Percentiles rank a stretch among this genome's conserved stretches.
Evolutionary conservation across 2,113 vertebrate genomes (phyloP).

Genomic region (Oceanodroma tethys): DNA sequence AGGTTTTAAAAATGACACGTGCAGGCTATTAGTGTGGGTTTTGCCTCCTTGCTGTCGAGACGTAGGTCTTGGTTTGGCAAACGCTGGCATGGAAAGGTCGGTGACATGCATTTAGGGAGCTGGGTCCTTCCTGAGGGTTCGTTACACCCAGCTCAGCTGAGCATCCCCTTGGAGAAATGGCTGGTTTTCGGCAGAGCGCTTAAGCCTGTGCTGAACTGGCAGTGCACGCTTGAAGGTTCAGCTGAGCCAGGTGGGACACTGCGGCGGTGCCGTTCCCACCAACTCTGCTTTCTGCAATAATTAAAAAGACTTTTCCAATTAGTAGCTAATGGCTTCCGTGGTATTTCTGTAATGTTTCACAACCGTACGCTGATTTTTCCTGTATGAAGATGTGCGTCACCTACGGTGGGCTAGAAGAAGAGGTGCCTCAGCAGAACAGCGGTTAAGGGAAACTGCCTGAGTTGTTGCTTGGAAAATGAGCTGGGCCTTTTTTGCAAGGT

Average conservation of each 20-base stretch:
- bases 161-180: neutral
- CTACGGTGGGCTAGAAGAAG: neutral
- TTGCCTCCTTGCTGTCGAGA: neutral
- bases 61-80: neutral
- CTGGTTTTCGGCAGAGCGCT: neutral
- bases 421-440: neutral
- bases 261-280: neutral
- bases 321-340: neutral
- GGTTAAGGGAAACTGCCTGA: neutral
- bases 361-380: neutral
- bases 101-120: neutral
- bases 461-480: neutral
- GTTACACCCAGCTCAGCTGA: neutral
- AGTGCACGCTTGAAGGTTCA: neutral
- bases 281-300: constrained; percentile 16
- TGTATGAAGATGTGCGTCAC: neutral
- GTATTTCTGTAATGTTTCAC: neutral
- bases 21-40: neutral
- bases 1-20: neutral
- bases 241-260: neutral
- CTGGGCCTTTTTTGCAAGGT: neutral
- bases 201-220: neutral
- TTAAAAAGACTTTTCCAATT: neutral
- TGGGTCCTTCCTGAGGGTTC: neutral
- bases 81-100: neutral